Conservation (phyloP, 2,113 vertebrate genomes). For the Takifugu bimaculatus region DNA sequence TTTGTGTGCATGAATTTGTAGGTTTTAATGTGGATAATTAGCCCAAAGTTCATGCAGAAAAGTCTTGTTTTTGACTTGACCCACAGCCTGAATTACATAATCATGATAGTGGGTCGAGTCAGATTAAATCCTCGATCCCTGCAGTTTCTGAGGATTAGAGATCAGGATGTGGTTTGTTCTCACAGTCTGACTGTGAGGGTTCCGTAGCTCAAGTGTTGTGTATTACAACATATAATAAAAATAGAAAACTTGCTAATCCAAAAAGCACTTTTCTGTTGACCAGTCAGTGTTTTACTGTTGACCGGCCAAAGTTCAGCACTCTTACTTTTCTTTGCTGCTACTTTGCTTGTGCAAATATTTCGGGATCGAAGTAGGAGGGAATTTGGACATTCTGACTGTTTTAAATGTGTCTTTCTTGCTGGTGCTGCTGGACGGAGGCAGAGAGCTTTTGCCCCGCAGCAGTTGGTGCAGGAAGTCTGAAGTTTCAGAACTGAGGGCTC, state of each 20-base stretch:
- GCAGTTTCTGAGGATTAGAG: slow-evolving; percentile 29
- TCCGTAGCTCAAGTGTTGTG: neutral
- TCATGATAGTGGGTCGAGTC: slow-evolving; percentile 4
- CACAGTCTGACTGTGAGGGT: neutral
- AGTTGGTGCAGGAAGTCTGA: neutral
- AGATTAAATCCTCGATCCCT: slow-evolving; percentile 30
- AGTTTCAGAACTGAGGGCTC: neutral
- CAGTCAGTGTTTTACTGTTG: neutral
- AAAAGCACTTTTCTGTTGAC: no score
- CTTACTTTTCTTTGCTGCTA: neutral
- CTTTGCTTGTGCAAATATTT: slow-evolving; percentile 18
- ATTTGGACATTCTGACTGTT: slow-evolving; percentile 10
- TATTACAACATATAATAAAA: neutral
- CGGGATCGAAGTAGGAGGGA: neutral
- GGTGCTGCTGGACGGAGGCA: no score
- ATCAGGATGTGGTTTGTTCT: slow-evolving; percentile 9
- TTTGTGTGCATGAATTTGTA: no score
- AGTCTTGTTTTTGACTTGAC: neutral
- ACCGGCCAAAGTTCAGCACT: neutral
- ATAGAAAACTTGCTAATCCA: no score
- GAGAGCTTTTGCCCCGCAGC: neutral
- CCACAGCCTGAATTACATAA: no score
- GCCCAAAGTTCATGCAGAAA: slow-evolving; percentile 9
- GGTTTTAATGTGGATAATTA: no score
- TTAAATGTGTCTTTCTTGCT: no score